These are phyloP conservation scores for Euspilapteryx auroguttella DNA, from an alignment of 2,888 invertebrate species.

Conservation along the genomic window DNA sequence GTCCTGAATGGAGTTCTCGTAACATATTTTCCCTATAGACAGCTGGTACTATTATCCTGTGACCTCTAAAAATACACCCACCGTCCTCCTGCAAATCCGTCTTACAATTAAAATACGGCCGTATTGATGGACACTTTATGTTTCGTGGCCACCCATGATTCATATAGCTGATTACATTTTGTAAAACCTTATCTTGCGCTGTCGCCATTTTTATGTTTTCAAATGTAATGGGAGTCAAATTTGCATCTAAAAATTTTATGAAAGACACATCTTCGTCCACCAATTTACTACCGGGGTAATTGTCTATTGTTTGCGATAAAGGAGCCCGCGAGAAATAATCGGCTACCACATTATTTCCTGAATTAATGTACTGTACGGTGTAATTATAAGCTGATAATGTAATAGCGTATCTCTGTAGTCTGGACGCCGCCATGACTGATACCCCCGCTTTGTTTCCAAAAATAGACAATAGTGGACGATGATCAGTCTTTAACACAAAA, in stretches of 20 bases:
- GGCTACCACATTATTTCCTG: conserved; percentile 7
- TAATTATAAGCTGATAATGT: conserved; percentile 10
- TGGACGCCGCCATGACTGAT: conserved; percentile 7
- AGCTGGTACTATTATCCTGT: not conserved
- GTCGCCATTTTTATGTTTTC: conserved; percentile 6
- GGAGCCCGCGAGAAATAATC: conserved; percentile 10
- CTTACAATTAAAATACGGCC: too few relatives aligned
- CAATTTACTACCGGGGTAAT: conserved; percentile 1
- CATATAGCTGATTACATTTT: conserved; percentile 9
- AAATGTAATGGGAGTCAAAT: conserved; percentile 5
- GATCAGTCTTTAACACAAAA: too few relatives aligned
- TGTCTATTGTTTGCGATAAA: too few relatives aligned
- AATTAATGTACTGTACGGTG: conserved; percentile 5
- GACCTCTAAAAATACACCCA: not conserved
- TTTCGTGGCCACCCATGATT: conserved; percentile 10
- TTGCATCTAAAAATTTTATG: conserved; percentile 4
- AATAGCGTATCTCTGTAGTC: conserved; percentile 9
- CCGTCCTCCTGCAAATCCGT: not conserved
- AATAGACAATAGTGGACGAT: too few relatives aligned
- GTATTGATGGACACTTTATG: conserved; percentile 7
- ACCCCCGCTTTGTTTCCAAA: too few relatives aligned
- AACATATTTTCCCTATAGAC: conserved; percentile 1
- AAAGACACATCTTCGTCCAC: not conserved
- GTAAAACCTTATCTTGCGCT: conserved; percentile 5
- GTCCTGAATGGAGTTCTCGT: too few relatives aligned